Evolutionary conservation across 2,888 invertebrate genomes (phyloP).

Genomic region (Aromia moschata): DNA sequence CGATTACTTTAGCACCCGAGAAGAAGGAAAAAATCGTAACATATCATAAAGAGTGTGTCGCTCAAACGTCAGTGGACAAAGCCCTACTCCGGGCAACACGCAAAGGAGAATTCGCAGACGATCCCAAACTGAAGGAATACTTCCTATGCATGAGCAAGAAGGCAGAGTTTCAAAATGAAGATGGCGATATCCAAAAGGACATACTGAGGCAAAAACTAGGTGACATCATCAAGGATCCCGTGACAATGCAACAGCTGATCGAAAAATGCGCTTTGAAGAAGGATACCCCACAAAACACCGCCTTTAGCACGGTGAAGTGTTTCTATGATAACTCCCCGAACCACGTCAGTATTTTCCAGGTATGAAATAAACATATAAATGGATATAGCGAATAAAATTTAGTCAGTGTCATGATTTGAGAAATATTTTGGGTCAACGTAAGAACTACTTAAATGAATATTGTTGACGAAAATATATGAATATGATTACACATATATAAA

Average conservation of each 20-base stretch:
- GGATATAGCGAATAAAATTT: too few relatives aligned
- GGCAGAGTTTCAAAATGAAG: constrained; percentile 32
- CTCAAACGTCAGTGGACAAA: constrained; percentile 30
- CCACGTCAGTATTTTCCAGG: constrained; percentile 25
- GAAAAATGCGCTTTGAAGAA: constrained; percentile 36
- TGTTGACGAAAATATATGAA: too few relatives aligned
- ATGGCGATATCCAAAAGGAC: constrained; percentile 25
- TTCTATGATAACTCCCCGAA: constrained; percentile 30
- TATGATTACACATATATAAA: too few relatives aligned
- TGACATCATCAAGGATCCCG: constrained; percentile 18
- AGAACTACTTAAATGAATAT: too few relatives aligned
- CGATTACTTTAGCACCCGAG: constrained; percentile 18
- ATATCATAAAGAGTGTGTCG: constrained; percentile 31
- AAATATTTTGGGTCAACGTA: too few relatives aligned
- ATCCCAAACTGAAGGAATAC: constrained; percentile 34
- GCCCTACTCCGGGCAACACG: constrained; percentile 13
- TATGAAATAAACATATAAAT: too few relatives aligned
- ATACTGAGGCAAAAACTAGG: constrained; percentile 19
- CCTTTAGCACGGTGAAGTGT: constrained; percentile 34
- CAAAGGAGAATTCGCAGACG: constrained; percentile 30
- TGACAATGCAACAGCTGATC: constrained; percentile 28
- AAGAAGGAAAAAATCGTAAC: constrained; percentile 14
- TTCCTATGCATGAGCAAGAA: constrained; percentile 33
- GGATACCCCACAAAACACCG: constrained; percentile 38
- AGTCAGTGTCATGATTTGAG: too few relatives aligned